Evolutionary conservation across 1,140 invertebrate genomes (phyloP).

Genomic region (Tetraneura akinire): DNA sequence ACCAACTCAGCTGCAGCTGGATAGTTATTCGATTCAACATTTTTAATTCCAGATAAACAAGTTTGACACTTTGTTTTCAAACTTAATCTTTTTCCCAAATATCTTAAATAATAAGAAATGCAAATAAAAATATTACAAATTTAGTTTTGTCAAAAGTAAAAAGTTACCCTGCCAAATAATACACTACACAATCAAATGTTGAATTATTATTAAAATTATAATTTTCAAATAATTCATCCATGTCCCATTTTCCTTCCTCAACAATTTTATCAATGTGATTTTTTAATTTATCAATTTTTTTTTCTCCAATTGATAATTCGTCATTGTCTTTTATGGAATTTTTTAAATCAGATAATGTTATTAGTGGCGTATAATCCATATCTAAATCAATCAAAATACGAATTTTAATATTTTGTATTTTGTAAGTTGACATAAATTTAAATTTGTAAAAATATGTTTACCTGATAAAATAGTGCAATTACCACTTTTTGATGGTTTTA

Average conservation of each 20-base stretch:
- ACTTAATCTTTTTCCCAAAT: not conserved
- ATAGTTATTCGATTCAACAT: not conserved
- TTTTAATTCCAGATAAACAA: not conserved
- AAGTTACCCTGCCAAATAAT: constrained; percentile 2
- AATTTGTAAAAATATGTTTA: not conserved
- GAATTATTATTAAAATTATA: not conserved
- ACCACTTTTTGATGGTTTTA: not conserved
- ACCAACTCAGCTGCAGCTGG: not conserved
- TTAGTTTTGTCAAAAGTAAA: not conserved
- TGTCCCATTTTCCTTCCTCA: not conserved
- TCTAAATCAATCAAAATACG: too few relatives aligned
- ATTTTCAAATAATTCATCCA: not conserved
- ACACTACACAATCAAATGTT: not conserved
- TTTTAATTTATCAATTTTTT: not conserved
- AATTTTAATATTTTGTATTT: not conserved
- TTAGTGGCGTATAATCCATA: not conserved
- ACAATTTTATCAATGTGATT: not conserved
- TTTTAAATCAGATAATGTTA: not conserved
- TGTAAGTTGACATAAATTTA: not conserved
- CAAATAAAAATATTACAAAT: not conserved
- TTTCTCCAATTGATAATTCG: not conserved
- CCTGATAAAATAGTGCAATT: not conserved
- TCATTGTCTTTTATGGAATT: not conserved
- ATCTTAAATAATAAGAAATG: not conserved
- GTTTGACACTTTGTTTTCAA: not conserved